Evolutionary conservation across 1,140 invertebrate species (phyloP), one percentile per base, ranked within the genome.

Genomic region (Drosophila hydei): DNA sequence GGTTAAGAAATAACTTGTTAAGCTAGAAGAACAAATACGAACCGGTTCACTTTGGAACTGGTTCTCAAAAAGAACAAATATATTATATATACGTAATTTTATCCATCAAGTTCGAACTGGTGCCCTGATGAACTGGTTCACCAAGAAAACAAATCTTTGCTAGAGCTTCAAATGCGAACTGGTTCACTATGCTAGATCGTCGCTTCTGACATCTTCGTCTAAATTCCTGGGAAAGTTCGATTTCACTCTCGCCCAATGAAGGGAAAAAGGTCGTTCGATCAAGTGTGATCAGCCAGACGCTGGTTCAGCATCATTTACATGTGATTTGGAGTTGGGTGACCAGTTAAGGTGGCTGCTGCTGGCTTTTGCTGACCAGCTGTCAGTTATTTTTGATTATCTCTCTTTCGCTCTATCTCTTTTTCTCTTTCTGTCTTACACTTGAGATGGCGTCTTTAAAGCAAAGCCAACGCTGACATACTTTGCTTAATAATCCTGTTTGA

Each of bases 401-500:
- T 14, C 14, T 30, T 21, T 43, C 40, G 12, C 50, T 55, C 23
- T 43, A 30, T 25, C 47, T 58, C 33, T 69, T 47, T 77, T 68
- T 64, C 27, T 45, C 18, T 5, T 18, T 21, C 42, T 40, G 69
- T 50, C 21, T 38, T 25, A 27, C 38, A 40, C 38, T 40, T 40
- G 51, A 55, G 52, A 50, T 27, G 25, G 27, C 9, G 60, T 48
- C 38, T 54, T 47, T 58, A 51, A 70, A 56, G 64, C 56, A 50
- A 68, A 72, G 56, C 50, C 68, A 71, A 21, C 27, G 60, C 56
- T 90, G 87, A 77, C 87, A 79, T 88, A 90, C 83, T 79, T 90
- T 77, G 79, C 73, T 75, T 79, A 75, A 79, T 90, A 90, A 90
- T 90, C 88, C 84, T 89, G 78, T 90, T 90, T 83, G 88, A 90